Evolutionary conservation across 2,113 vertebrate genomes (phyloP).

Genomic region (Spea bombifrons): DNA sequence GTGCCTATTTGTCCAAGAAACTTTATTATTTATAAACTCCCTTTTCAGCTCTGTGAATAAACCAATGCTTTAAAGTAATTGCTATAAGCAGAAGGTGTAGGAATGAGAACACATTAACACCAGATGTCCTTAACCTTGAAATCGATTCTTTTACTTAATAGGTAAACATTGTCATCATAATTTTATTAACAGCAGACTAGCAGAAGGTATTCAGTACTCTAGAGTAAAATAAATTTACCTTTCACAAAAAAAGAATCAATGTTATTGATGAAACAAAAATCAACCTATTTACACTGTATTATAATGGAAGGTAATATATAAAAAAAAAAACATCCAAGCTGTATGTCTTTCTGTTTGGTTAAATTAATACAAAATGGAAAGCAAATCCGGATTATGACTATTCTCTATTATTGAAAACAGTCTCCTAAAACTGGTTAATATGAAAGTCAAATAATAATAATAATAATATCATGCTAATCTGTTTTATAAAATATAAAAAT

Average conservation of each 20-base stretch:
- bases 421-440: no score
- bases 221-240: background rate
- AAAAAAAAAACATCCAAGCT: background rate
- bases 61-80: no score
- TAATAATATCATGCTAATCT: no score
- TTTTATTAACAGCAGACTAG: constrained; percentile 13
- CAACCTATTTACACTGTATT: background rate
- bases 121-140: constrained; percentile 24
- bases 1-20: no score
- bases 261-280: background rate
- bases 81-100: constrained; percentile 5
- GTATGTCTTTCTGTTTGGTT: no score
- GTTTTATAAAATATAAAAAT: background rate
- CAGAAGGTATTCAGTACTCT: constrained; percentile 19
- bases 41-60: no score
- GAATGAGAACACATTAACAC: constrained; percentile 4
- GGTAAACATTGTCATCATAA: constrained; percentile 12
- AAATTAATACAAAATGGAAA: no score
- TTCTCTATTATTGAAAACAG: no score
- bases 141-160: constrained; percentile 18
- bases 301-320: background rate
- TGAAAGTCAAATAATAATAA: no score
- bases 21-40: no score
- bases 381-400: no score
- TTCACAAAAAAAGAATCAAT: constrained; percentile 9